A percentile compares a stretch with the other conserved stretches of the same genome.
Conservation (phyloP, 2,888 invertebrate genomes). For the Pandemis heparana region DNA sequence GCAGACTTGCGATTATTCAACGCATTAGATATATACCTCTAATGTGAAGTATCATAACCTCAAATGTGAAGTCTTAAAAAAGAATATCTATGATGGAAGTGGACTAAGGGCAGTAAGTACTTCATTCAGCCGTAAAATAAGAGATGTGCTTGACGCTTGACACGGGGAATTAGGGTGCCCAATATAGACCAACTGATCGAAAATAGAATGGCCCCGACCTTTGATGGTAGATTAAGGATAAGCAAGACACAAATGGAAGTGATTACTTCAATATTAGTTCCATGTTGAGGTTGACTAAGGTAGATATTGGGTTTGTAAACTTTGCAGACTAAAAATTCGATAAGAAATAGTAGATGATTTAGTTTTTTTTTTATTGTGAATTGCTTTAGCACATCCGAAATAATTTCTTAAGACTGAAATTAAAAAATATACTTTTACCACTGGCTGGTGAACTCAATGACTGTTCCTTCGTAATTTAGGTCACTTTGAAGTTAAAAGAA, state of each 20-base stretch:
- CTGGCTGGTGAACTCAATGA: not conserved
- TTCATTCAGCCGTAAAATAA: not conserved
- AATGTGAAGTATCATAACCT: no score
- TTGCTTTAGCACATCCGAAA: no score
- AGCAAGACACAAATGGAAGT: constrained; percentile 13
- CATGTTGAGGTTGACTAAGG: not conserved
- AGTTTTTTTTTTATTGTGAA: not conserved
- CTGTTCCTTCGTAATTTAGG: not conserved
- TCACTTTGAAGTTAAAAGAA: constrained; percentile 47
- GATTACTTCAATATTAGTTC: constrained; percentile 21
- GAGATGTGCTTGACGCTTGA: not conserved
- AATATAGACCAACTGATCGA: constrained; percentile 34
- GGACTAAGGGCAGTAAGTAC: not conserved
- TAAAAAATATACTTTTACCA: not conserved
- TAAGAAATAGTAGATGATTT: no score
- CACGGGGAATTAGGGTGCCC: constrained; percentile 14
- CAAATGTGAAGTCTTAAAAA: no score
- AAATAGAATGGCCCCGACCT: constrained; percentile 37
- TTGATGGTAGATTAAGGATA: constrained; percentile 23
- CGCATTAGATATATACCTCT: no score
- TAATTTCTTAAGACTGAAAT: not conserved
- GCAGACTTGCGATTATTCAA: no score
- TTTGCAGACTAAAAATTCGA: not conserved
- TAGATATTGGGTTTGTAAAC: no score
- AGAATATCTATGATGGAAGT: no score